Evolutionary conservation across 2,113 vertebrate species (phyloP).

Genomic region (Labeo rohita): DNA sequence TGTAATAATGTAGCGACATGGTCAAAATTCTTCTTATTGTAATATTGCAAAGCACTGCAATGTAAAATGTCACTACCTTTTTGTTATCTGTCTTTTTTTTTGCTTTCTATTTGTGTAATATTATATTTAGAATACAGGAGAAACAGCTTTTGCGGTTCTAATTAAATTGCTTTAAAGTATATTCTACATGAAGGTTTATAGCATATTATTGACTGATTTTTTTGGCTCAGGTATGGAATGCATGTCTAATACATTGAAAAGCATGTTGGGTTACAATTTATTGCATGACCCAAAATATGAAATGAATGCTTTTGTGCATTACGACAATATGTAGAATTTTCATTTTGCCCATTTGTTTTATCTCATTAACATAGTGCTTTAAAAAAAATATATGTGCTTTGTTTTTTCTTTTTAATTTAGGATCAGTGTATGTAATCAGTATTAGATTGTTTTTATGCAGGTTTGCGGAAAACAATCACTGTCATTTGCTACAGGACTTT

Average conservation of each 20-base stretch:
- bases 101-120: slow-evolving; percentile 44
- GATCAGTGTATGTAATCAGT: slow-evolving; percentile 27
- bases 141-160: slow-evolving; percentile 29
- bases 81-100: not conserved
- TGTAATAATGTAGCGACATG: slow-evolving; percentile 36
- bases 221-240: slow-evolving; percentile 60
- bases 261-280: slow-evolving; percentile 60
- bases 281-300: slow-evolving; percentile 57
- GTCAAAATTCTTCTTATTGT: slow-evolving; percentile 32
- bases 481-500: slow-evolving; percentile 40
- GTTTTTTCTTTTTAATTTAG: slow-evolving; percentile 7
- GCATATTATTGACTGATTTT: slow-evolving; percentile 47
- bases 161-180: slow-evolving; percentile 45
- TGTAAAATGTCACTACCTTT: slow-evolving; percentile 38
- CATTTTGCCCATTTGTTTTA: slow-evolving; percentile 42
- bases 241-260: slow-evolving; percentile 58
- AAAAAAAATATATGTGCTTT: slow-evolving; percentile 37
- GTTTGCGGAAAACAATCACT: slow-evolving; percentile 60
- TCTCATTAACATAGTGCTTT: slow-evolving; percentile 39
- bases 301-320: slow-evolving; percentile 57
- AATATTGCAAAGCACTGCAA: slow-evolving; percentile 42
- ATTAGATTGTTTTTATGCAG: slow-evolving; percentile 54
- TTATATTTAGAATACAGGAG: slow-evolving; percentile 32
- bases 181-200: slow-evolving; percentile 51
- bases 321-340: slow-evolving; percentile 44